phyloP scores from a whole-genome alignment of 2,113 vertebrate genomes.

The Colossoma macropomum region DNA sequence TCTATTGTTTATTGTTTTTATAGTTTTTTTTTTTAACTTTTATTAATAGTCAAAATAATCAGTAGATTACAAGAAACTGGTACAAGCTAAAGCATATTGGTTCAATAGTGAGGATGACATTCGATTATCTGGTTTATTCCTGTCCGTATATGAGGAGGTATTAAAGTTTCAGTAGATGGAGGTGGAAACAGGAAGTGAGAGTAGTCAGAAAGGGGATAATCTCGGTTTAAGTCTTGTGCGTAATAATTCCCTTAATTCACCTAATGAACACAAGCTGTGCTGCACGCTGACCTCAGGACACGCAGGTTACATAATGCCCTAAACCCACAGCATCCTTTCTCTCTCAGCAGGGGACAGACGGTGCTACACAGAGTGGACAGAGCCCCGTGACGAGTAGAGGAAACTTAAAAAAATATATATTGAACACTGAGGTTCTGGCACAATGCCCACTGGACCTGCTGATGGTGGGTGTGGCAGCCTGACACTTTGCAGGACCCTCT shows the following conservation, averaged over 20 bases:
- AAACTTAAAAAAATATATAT: background rate
- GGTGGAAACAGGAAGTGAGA: background rate
- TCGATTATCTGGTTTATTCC: background rate
- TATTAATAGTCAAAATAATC: no score
- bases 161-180: background rate
- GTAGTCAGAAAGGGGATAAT: conserved; percentile 52
- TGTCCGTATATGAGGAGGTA: conserved; percentile 47
- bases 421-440: conserved; percentile 6
- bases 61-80: no score
- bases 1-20: background rate
- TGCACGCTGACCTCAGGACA: conserved; percentile 49
- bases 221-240: conserved; percentile 58
- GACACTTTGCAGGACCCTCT: conserved; percentile 1
- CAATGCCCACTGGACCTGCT: background rate
- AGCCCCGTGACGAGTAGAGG: background rate
- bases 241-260: conserved; percentile 67
- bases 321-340: background rate
- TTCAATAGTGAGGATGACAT: background rate
- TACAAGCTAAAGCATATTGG: background rate
- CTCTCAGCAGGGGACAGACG: background rate
- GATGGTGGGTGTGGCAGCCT: background rate
- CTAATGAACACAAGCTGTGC: conserved; percentile 69
- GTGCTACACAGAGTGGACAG: background rate
- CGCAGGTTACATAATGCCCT: background rate
- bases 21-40: no score